These are phyloP conservation scores for Pterostichus madidus DNA, from an alignment of 2,888 invertebrate species.

Conservation along the genomic window DNA sequence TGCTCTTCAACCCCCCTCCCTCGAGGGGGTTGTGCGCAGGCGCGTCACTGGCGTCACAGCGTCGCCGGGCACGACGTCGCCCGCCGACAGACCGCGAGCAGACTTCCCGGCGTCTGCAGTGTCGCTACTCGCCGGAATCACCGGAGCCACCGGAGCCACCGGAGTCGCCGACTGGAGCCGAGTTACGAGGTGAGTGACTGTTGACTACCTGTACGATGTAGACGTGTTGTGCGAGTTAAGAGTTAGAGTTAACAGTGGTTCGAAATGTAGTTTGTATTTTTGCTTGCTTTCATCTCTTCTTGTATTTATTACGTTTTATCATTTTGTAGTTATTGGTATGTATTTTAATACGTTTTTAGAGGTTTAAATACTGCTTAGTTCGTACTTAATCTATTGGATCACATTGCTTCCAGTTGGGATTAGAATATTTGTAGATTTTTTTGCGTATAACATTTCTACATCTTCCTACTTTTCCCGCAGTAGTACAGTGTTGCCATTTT, in stretches of 20 bases:
- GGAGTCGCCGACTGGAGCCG: conserved; percentile 32
- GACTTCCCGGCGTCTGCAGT: conserved; percentile 78
- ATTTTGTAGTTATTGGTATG: too few relatives aligned
- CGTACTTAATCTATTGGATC: too few relatives aligned
- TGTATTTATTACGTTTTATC: too few relatives aligned
- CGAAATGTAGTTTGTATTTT: neutral
- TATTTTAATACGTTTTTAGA: too few relatives aligned
- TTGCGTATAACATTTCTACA: too few relatives aligned
- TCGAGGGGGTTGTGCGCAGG: conserved; percentile 68
- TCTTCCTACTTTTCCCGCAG: too few relatives aligned
- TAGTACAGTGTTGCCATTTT: too few relatives aligned
- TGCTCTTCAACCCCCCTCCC: neutral
- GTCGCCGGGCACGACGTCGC: conserved; percentile 83
- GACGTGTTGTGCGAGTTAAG: neutral
- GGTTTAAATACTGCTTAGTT: too few relatives aligned
- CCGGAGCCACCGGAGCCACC: conserved; percentile 8
- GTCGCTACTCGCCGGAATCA: conserved; percentile 27
- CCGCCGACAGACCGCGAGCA: conserved; percentile 80
- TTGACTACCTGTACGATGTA: conserved; percentile 1
- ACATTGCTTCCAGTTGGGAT: too few relatives aligned
- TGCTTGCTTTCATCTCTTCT: too few relatives aligned
- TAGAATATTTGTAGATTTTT: too few relatives aligned
- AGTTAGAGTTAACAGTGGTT: neutral
- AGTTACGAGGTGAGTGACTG: conserved; percentile 27
- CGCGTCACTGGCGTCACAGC: conserved; percentile 77